Base-by-base conservation (phyloP, 2,113 vertebrate species). In the Oenanthe melanoleuca region DNA sequence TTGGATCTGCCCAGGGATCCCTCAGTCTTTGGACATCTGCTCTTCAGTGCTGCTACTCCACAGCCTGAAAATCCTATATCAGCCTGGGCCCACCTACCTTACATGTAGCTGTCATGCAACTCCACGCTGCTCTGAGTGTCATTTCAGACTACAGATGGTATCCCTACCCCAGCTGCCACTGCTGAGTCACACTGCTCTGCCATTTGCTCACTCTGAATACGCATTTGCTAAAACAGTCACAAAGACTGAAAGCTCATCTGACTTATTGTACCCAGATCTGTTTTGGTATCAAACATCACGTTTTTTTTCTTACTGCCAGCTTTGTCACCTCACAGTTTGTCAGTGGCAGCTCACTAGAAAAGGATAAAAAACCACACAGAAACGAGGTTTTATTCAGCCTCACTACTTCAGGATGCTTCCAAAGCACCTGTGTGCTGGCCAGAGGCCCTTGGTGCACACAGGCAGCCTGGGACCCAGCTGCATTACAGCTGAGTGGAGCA, bases 111-210 rank as follows among this genome's bases (percentile, higher is more conserved):
- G 37, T 87, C 31, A 6, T 4, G 49, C 57, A 82, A 38, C 85
- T 88, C 87, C 10, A 0, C 64, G 3, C 47, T 80, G 80, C 79
- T 67, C 56, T 4, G 75, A 86, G 82, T 42, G 50, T 73, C 75
- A 80, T 80, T 88, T 88, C 83, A 93, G 88, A 74, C 92, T 88
- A 86, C 96, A 97, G 94, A 97, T 97, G 95, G 94, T 66, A 88
- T 56, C 72, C 33, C 88, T 80, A 86, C 14, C 88, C 92, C 92
- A 95, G 91, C 91, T 94, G 93, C 86, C 94, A 78, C 90, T 88
- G 64, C 91, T 95, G 96, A 97, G 67, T 96, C 96, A 97, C 29
- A 52, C 69, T 59, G 80, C 69, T 94, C 83, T 86, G 80, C 88
- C 75, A 60, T 86, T 94, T 92, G 79, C 80, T 93, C 82, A n/a